Evolutionary conservation across 2,113 vertebrate genomes (phyloP).

Genomic region (Jacana jacana): DNA sequence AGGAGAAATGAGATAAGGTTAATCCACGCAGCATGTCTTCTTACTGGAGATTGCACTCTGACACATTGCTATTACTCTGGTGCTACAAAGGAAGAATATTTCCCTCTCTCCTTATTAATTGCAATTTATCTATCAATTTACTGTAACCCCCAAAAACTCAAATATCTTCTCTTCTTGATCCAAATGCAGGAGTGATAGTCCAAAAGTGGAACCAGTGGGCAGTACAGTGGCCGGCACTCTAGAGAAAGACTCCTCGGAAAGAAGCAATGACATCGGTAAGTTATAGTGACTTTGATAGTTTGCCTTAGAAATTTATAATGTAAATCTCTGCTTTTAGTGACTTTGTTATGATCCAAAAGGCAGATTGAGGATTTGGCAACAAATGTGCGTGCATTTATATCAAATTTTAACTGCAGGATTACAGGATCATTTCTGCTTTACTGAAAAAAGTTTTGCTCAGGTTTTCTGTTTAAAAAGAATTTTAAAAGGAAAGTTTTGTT

Average conservation of each 20-base stretch:
- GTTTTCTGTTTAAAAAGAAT: not conserved
- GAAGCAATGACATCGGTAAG: constrained; percentile 92
- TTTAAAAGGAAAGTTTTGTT: not conserved
- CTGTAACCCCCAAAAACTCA: constrained; percentile 11
- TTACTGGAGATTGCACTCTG: constrained; percentile 39
- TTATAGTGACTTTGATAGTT: constrained; percentile 39
- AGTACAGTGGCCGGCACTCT: constrained; percentile 74
- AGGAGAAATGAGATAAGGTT: constrained; percentile 72
- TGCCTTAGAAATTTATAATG: not conserved
- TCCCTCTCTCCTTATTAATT: not conserved
- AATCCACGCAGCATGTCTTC: constrained; percentile 56
- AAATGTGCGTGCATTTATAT: not conserved
- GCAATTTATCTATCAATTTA: not conserved
- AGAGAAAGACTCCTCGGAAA: constrained; percentile 88
- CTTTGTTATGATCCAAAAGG: not conserved
- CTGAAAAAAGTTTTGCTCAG: not conserved
- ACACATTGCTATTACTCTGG: not conserved
- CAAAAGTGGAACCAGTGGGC: constrained; percentile 87
- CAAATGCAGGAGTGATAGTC: constrained; percentile 88
- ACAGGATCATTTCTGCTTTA: not conserved
- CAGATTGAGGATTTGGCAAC: not conserved
- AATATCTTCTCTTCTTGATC: constrained; percentile 67
- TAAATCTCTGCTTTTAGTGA: not conserved
- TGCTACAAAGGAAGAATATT: constrained; percentile 17
- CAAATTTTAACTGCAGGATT: not conserved